A percentile compares a stretch with the other conserved stretches of the same genome.
Conservation (phyloP, 2,113 vertebrate species). For the Morone saxatilis region DNA sequence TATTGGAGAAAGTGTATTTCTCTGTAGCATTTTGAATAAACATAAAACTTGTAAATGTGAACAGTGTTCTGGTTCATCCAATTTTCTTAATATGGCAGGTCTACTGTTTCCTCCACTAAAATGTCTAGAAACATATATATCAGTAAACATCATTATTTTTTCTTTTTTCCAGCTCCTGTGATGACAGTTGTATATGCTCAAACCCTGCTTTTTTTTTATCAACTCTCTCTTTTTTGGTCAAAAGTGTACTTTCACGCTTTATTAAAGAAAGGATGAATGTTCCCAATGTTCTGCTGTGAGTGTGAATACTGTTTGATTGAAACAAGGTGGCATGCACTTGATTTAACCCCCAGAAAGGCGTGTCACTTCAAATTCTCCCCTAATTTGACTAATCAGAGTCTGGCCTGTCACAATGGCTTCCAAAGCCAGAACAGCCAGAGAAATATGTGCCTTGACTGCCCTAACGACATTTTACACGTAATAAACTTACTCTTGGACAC, state of each 20-base stretch:
- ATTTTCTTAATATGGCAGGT: neutral
- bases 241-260: slow-evolving; percentile 10
- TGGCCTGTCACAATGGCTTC: slow-evolving; percentile 56
- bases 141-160: neutral
- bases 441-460: slow-evolving; percentile 70
- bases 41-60: neutral
- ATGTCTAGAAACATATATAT: neutral
- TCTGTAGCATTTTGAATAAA: neutral
- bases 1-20: neutral
- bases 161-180: neutral
- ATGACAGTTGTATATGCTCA: neutral
- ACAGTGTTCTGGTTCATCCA: no score
- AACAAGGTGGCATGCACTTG: slow-evolving; percentile 66
- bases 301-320: slow-evolving; percentile 56
- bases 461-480: slow-evolving; percentile 82
- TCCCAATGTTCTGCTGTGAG: slow-evolving; percentile 37
- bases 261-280: slow-evolving; percentile 46
- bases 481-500: slow-evolving; percentile 73
- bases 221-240: neutral
- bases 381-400: slow-evolving; percentile 70
- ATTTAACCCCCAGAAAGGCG: slow-evolving; percentile 59
- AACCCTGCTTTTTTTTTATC: slow-evolving; percentile 24
- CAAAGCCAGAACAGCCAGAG: slow-evolving; percentile 55
- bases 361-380: slow-evolving; percentile 46
- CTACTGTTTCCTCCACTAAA: neutral